Conservation (phyloP, 2,888 invertebrate genomes). For the Agonopterix subpropinquella region DNA sequence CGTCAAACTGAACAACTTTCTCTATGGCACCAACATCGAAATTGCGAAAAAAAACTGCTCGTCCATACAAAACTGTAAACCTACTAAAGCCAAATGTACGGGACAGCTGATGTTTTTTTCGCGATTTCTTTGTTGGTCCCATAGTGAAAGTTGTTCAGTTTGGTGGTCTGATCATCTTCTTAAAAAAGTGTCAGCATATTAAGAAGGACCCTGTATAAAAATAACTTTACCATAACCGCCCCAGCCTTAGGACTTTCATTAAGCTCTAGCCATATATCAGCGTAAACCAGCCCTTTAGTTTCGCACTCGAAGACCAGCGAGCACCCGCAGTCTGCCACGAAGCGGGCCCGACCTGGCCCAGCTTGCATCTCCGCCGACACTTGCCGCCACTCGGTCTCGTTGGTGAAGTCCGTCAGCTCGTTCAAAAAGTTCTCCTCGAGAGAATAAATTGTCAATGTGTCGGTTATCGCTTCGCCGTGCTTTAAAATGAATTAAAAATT, state of each 20-base stretch:
- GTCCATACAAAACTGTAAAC: too few relatives aligned
- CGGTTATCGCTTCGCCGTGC: conserved; percentile 37
- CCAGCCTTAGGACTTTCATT: conserved; percentile 29
- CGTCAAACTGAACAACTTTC: too few relatives aligned
- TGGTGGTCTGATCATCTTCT: too few relatives aligned
- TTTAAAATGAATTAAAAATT: too few relatives aligned
- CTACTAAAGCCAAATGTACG: too few relatives aligned
- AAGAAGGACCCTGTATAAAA: too few relatives aligned
- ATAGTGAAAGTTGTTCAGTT: too few relatives aligned
- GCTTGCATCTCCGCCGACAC: conserved; percentile 27
- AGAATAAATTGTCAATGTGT: conserved; percentile 36
- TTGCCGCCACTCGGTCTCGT: conserved; percentile 38
- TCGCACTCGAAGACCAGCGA: conserved; percentile 32
- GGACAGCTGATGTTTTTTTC: too few relatives aligned
- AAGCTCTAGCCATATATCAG: conserved; percentile 31
- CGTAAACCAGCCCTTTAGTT: conserved; percentile 30
- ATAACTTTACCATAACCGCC: conserved; percentile 27
- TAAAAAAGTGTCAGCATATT: too few relatives aligned
- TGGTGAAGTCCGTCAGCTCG: conserved; percentile 43
- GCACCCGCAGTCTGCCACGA: conserved; percentile 39
- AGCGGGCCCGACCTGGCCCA: conserved; percentile 34
- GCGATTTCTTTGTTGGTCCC: too few relatives aligned
- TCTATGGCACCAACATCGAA: too few relatives aligned
- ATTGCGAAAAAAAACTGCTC: too few relatives aligned
- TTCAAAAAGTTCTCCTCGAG: conserved; percentile 48